A percentile compares a stretch with the other conserved stretches of the same genome.
These are phyloP conservation scores for Apostichopus parvimensis DNA, from an alignment of 35 echinoderm and acorn worm species.

Conservation along the genomic window DNA sequence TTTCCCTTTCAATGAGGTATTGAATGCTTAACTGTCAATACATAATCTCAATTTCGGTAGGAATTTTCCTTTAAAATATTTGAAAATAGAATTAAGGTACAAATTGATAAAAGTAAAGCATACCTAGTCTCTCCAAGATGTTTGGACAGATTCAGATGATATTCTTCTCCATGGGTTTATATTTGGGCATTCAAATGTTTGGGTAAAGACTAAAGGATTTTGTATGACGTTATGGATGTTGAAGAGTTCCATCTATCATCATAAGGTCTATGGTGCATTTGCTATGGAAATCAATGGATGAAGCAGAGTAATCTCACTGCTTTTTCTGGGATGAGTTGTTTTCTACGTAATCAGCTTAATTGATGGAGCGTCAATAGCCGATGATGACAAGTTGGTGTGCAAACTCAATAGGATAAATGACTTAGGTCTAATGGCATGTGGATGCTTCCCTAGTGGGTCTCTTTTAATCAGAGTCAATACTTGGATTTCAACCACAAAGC, in stretches of 20 bases:
- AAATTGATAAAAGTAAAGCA: too few species aligned
- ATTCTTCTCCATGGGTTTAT: too few species aligned
- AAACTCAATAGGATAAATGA: conserved; percentile 22
- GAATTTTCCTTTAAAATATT: too few species aligned
- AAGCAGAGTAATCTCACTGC: conserved; percentile 1
- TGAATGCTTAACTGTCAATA: too few species aligned
- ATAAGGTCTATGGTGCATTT: background rate
- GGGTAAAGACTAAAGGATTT: too few species aligned
- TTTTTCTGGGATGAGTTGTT: background rate
- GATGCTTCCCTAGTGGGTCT: conserved; percentile 23
- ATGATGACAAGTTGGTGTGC: conserved; percentile 24
- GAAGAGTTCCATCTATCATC: background rate
- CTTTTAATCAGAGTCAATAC: background rate
- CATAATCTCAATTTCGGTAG: too few species aligned
- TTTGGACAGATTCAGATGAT: too few species aligned
- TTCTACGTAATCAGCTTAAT: conserved; percentile 16
- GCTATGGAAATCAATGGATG: background rate
- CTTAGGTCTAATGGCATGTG: conserved; percentile 2
- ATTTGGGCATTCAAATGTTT: too few species aligned
- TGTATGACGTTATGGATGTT: background rate
- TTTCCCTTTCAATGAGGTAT: too few species aligned
- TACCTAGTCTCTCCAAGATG: too few species aligned
- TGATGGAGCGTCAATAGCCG: background rate
- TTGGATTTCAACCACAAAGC: conserved; percentile 32
- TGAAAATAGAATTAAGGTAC: too few species aligned